A percentile compares a stretch with the other conserved stretches of the same genome.
Conservation (phyloP, 2,888 invertebrate genomes). For the Xylocampa areola region DNA sequence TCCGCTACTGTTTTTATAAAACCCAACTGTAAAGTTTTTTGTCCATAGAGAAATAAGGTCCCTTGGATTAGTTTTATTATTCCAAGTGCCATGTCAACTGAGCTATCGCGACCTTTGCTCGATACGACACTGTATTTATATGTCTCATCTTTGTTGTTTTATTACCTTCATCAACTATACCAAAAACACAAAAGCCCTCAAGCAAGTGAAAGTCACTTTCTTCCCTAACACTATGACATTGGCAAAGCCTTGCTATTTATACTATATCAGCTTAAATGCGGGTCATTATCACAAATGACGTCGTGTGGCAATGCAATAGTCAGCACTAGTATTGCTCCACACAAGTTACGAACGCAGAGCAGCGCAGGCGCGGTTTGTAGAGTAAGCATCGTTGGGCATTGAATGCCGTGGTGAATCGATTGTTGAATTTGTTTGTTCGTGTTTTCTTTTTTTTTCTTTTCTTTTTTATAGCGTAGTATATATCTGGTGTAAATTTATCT, state of each 20-base stretch:
- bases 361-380: too few species aligned
- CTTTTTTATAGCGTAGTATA: constrained; percentile 40
- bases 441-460: too few species aligned
- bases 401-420: constrained; percentile 51
- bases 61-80: too few species aligned
- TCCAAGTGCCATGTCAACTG: too few species aligned
- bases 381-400: constrained; percentile 55
- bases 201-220: constrained; percentile 52
- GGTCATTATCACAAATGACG: constrained; percentile 72
- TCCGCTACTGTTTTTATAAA: too few species aligned
- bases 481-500: constrained; percentile 13
- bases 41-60: too few species aligned
- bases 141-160: too few species aligned
- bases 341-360: constrained; percentile 27
- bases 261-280: constrained; percentile 64
- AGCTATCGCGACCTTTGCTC: too few species aligned
- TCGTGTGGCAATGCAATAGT: constrained; percentile 60
- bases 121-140: too few species aligned
- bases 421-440: constrained; percentile 42
- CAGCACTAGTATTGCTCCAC: constrained; percentile 53
- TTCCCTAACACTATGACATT: constrained; percentile 62
- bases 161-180: constrained; percentile 6
- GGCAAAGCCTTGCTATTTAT: constrained; percentile 67
- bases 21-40: too few species aligned
- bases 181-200: constrained; percentile 15